Evolutionary conservation across 2,113 vertebrate genomes (phyloP), one percentile per base, ranked within the genome.

Genomic region (Erpornis zantholeuca): DNA sequence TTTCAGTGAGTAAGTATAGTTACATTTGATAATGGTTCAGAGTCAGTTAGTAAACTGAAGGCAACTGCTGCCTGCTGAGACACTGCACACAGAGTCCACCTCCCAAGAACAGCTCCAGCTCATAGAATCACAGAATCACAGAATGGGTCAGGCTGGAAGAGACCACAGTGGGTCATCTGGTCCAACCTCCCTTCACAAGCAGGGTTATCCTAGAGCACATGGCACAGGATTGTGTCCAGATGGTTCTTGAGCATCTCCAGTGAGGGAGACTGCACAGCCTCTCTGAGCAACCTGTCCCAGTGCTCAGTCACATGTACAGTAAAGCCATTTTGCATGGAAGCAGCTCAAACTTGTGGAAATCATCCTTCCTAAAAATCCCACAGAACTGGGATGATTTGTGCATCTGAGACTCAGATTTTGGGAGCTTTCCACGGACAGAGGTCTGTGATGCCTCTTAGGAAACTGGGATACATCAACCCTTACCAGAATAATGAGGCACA

Each of bases 1-100:
- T 75, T 44, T 88, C 15, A 13, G 69, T 92, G 66, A 87, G 24
- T 91, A 91, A 60, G 50, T 85, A 54, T 81, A 83, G 72, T 93
- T 86, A 95, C 80, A 94, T 88, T 81, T 86, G 47, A 78, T 88
- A 93, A 78, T 47, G 52, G 68, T 88, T 93, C 86, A 81, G 60
- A 92, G 52, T 90, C 10, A 42, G 24, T 86, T 61, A 79, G 76
- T 92, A 83, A 97, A 56, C 29, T 90, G 83, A 78, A 60, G 69
- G 49, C 38, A 71, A 49, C 38, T 83, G 71, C 60, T 88, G 70
- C 38, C 24, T 80, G 49, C 75, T 47, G 60, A 92, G 79, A 88
- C 23, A 22, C 70, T 90, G 40, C 61, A 52, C 3, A 10, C 0
- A 25, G 53, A 91, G 64, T 31, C 50, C 57, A 38, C 38, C 52